Conservation (phyloP, 2,113 vertebrate species). For the Pycnonotus jocosus region DNA sequence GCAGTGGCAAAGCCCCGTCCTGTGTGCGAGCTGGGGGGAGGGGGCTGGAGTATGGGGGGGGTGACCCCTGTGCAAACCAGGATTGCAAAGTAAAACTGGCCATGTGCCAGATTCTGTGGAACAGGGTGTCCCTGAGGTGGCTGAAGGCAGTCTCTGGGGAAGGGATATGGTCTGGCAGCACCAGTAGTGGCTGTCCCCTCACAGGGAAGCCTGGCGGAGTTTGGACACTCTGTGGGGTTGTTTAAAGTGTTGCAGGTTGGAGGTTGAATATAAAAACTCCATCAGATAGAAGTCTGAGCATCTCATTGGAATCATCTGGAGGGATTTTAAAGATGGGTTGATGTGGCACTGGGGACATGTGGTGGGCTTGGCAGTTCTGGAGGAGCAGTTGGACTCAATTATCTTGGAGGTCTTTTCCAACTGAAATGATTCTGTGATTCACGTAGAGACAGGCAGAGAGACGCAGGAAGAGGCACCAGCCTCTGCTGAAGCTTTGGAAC, state of each 20-base stretch:
- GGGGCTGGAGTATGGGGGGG: accelerated
- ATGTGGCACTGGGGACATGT: too few species aligned
- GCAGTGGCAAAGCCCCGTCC: not conserved
- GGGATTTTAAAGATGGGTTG: not conserved
- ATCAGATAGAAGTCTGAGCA: accelerated
- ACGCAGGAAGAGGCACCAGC: not conserved
- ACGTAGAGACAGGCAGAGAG: not conserved
- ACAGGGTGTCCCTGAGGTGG: not conserved
- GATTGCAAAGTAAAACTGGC: not conserved
- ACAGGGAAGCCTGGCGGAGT: not conserved
- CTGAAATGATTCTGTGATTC: not conserved
- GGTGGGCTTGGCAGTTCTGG: not conserved
- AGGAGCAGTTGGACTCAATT: not conserved
- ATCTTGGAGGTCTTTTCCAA: not conserved
- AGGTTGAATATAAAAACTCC: not conserved
- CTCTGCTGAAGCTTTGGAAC: not conserved
- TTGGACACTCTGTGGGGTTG: accelerated
- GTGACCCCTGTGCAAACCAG: not conserved
- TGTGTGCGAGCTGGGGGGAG: accelerated
- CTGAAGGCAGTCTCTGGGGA: not conserved
- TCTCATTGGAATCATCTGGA: not conserved
- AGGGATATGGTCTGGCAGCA: not conserved
- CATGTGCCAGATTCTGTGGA: accelerated
- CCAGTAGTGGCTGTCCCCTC: not conserved
- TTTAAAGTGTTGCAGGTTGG: not conserved